phyloP scores from a whole-genome alignment of 1,140 invertebrate species.

The Lethocerus indicus region DNA sequence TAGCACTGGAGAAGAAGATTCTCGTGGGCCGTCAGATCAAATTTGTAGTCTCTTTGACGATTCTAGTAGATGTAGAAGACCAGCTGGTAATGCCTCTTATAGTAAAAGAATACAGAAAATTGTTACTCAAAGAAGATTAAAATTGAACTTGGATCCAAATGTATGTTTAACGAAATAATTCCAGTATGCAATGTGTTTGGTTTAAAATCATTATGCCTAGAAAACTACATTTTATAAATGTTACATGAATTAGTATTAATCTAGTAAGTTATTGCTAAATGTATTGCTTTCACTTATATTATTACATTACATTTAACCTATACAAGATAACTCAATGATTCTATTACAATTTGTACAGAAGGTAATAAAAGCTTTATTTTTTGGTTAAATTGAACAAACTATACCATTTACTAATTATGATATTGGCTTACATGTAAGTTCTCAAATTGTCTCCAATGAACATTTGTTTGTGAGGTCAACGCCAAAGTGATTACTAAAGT shows the following conservation, averaged over 20 bases:
- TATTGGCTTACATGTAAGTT: no score
- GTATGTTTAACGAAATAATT: no score
- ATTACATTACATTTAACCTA: no score
- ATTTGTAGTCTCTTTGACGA: conserved; percentile 90
- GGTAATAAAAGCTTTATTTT: no score
- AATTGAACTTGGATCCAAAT: conserved; percentile 68
- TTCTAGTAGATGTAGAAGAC: conserved; percentile 61
- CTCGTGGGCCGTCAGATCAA: conserved; percentile 63
- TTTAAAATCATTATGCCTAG: background rate
- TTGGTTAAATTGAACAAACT: no score
- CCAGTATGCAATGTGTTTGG: conserved; percentile 30
- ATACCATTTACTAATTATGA: no score
- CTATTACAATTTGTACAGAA: no score
- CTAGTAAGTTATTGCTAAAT: background rate
- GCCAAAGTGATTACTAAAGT: no score
- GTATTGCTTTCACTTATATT: no score
- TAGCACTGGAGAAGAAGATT: conserved; percentile 79
- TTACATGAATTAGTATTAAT: background rate
- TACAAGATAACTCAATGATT: no score
- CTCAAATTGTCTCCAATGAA: no score
- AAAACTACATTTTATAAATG: background rate
- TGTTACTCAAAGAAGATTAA: conserved; percentile 79
- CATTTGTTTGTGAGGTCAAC: no score
- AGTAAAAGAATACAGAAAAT: conserved; percentile 93
- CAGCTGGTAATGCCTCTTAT: conserved; percentile 89